phyloP scores from a whole-genome alignment of 2,113 vertebrate genomes.

The Pachycephala philippinensis region DNA sequence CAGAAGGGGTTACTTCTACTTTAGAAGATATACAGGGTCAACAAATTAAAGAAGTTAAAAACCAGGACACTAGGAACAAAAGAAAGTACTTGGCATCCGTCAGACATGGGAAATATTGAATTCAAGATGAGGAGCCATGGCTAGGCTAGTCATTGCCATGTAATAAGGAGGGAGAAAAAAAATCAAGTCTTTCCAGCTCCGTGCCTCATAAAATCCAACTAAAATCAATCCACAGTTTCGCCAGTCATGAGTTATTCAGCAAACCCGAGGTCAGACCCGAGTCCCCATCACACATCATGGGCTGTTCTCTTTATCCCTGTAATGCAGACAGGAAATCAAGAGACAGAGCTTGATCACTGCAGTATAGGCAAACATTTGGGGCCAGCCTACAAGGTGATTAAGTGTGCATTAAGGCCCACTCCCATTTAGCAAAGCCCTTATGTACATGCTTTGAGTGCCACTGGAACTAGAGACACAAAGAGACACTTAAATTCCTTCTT shows the following conservation, averaged over 20 bases:
- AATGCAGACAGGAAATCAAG: constrained; percentile 26
- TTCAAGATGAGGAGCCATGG: neutral
- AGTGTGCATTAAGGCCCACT: constrained; percentile 29
- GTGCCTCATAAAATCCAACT: constrained; percentile 13
- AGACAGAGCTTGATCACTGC: neutral
- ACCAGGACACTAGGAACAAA: neutral
- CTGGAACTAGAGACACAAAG: constrained; percentile 2
- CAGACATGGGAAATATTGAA: neutral
- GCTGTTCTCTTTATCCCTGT: neutral
- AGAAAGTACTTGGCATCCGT: neutral
- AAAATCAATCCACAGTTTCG: constrained; percentile 34
- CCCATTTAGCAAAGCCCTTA: neutral
- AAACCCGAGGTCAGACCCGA: constrained; percentile 6
- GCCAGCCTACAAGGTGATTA: constrained; percentile 27
- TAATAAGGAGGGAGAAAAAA: neutral
- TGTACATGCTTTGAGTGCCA: neutral
- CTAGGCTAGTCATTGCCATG: neutral
- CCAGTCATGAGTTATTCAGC: constrained; percentile 12
- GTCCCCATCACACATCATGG: neutral
- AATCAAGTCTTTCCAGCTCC: neutral
- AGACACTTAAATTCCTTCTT: constrained; percentile 10
- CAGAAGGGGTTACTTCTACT: neutral
- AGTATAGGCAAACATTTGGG: neutral
- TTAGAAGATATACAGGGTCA: neutral
- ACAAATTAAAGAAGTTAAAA: neutral